Percentiles rank a stretch among this genome's conserved stretches.
Evolutionary conservation across 2,888 invertebrate species (phyloP).

Genomic region (Amphiduros pacificus): DNA sequence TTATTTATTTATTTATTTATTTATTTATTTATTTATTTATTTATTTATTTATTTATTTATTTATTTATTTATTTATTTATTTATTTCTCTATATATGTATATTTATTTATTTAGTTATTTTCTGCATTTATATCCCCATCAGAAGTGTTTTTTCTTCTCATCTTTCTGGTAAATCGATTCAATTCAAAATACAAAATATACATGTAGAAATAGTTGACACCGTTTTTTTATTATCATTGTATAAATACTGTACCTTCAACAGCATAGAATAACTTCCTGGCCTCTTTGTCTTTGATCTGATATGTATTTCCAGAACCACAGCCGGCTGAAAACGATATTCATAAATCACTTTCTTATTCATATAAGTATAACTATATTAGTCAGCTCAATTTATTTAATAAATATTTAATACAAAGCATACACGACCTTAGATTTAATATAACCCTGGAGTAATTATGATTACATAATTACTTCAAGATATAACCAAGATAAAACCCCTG

Average conservation of each 20-base stretch:
- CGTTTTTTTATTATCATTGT: background rate
- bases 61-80: too few species aligned
- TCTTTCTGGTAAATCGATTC: background rate
- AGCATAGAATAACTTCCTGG: background rate
- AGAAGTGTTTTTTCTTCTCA: background rate
- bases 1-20: too few species aligned
- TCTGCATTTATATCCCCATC: background rate
- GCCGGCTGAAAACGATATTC: slow-evolving; percentile 1
- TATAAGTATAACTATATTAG: background rate
- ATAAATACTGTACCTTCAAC: slow-evolving; percentile 10
- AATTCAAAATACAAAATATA: background rate
- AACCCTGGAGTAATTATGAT: background rate
- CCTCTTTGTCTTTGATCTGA: background rate
- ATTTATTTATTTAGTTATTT: background rate
- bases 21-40: too few species aligned
- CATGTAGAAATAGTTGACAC: background rate
- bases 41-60: too few species aligned
- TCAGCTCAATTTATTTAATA: too few species aligned
- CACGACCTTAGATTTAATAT: too few species aligned
- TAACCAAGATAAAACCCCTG: background rate
- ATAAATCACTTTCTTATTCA: background rate
- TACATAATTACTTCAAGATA: background rate
- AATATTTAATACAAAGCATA: too few species aligned
- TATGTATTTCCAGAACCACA: slow-evolving; percentile 11
- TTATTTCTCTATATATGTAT: too few species aligned